phyloP scores from a whole-genome alignment of 2,888 invertebrate genomes.

The Trilocha varians region DNA sequence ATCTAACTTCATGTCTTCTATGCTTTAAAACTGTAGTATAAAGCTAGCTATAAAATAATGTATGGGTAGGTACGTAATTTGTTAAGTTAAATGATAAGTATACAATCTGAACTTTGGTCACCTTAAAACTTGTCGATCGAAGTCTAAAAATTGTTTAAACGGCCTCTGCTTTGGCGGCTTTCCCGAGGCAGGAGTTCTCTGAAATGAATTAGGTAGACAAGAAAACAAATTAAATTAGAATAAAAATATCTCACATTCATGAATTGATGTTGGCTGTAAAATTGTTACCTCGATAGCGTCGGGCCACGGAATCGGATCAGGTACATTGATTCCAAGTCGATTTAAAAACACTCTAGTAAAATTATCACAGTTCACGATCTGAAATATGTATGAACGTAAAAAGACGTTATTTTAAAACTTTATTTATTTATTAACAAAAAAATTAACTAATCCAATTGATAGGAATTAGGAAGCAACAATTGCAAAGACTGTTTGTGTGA shows the following conservation, averaged over 20 bases:
- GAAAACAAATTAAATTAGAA: constrained; percentile 3
- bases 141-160: constrained; percentile 86
- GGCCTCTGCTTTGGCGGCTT: constrained; percentile 71
- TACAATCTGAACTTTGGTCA: constrained; percentile 16
- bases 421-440: too few relatives aligned
- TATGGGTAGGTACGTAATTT: too few relatives aligned
- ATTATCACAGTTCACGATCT: constrained; percentile 88
- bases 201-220: too few relatives aligned
- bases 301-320: constrained; percentile 73
- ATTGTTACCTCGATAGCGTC: constrained; percentile 47
- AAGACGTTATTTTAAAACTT: too few relatives aligned
- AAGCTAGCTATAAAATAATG: too few relatives aligned
- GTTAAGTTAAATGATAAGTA: background rate
- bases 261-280: background rate
- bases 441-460: too few relatives aligned
- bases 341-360: constrained; percentile 90
- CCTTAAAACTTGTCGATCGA: constrained; percentile 80
- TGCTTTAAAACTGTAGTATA: too few relatives aligned
- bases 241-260: background rate
- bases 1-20: too few relatives aligned
- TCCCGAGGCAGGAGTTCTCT: constrained; percentile 31
- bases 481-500: too few relatives aligned
- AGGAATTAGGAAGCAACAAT: too few relatives aligned
- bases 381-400: constrained; percentile 20
- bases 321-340: constrained; percentile 87